Conservation (phyloP, 1,140 invertebrate genomes). For the Steinernema khuongi region DNA sequence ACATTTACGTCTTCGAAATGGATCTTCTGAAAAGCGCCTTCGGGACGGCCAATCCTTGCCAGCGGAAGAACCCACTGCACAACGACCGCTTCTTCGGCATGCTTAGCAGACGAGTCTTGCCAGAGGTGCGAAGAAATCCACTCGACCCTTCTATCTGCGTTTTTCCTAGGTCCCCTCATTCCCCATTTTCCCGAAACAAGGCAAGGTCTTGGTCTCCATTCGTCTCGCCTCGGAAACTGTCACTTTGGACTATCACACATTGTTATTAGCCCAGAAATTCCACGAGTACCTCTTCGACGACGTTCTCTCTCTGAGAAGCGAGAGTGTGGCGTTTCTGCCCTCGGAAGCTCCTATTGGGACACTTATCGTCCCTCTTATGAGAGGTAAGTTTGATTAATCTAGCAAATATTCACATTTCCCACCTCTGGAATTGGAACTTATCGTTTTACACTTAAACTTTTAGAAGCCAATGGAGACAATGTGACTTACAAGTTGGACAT, state of each 20-base stretch:
- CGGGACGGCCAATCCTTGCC: conserved; percentile 88
- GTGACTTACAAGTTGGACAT: conserved; percentile 66
- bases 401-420: conserved; percentile 3
- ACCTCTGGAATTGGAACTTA: too few relatives aligned
- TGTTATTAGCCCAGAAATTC: conserved; percentile 71
- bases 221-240: conserved; percentile 65
- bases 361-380: conserved; percentile 75
- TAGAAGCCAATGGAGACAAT: too few relatives aligned
- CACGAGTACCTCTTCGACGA: conserved; percentile 84
- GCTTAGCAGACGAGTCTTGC: conserved; percentile 73
- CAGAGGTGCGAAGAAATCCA: conserved; percentile 64
- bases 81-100: conserved; percentile 82
- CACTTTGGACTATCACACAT: conserved; percentile 66
- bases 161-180: conserved; percentile 80
- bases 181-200: conserved; percentile 93
- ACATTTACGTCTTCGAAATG: conserved; percentile 79
- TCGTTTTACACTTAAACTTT: too few relatives aligned
- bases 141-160: conserved; percentile 40
- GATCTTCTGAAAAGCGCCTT: conserved; percentile 82
- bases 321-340: conserved; percentile 80
- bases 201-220: conserved; percentile 79
- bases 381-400: conserved; percentile 61
- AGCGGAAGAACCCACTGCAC: conserved; percentile 79
- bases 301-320: conserved; percentile 81
- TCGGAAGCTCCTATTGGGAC: conserved; percentile 73